phyloP scores from a whole-genome alignment of 1,140 invertebrate species.

The Caerostris darwini region DNA sequence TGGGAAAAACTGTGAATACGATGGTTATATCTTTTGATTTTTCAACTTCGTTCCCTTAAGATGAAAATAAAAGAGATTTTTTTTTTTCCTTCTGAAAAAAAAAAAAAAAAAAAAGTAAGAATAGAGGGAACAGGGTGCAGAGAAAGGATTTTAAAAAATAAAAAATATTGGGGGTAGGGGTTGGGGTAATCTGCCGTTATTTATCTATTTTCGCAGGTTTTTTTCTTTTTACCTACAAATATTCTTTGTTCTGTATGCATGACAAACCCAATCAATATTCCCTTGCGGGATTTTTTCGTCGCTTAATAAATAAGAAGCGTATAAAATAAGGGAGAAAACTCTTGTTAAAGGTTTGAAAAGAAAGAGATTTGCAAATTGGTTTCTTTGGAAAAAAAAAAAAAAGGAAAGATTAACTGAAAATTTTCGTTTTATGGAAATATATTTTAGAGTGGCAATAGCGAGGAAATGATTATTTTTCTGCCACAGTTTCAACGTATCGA shows the following conservation, averaged over 20 bases:
- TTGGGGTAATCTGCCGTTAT: constrained; percentile 50
- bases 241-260: constrained; percentile 68
- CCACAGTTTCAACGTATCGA: neutral
- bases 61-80: constrained; percentile 29
- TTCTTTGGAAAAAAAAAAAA: constrained; percentile 73
- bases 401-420: constrained; percentile 71
- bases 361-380: constrained; percentile 77
- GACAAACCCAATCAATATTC: constrained; percentile 74
- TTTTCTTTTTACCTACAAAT: constrained; percentile 73
- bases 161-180: neutral
- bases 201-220: constrained; percentile 74
- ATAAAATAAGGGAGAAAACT: constrained; percentile 67
- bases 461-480: constrained; percentile 70
- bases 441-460: constrained; percentile 71
- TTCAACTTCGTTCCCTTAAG: constrained; percentile 43
- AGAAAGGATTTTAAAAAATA: constrained; percentile 18
- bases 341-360: constrained; percentile 72
- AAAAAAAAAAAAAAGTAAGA: neutral
- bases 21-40: constrained; percentile 77
- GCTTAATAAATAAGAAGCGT: constrained; percentile 76
- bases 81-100: neutral
- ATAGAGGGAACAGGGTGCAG: neutral
- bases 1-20: constrained; percentile 58
- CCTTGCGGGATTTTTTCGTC: constrained; percentile 48
- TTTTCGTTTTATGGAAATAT: constrained; percentile 76